Evolutionary conservation across 2,113 vertebrate species (phyloP).

Genomic region (Ceuthmochares aereus): DNA sequence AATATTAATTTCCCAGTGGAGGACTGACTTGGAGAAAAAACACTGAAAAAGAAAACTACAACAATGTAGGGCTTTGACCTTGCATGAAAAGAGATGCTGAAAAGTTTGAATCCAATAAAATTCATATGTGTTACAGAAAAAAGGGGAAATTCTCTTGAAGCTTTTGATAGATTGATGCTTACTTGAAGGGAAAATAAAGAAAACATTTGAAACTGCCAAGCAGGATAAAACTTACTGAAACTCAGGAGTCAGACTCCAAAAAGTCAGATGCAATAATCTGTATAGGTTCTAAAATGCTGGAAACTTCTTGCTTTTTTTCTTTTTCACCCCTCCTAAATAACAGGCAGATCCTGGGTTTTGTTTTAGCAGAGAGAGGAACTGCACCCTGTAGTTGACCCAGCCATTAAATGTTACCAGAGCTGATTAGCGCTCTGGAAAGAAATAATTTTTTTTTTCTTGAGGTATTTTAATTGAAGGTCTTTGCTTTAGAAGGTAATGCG

Average conservation of each 20-base stretch:
- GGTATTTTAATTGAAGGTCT: neutral
- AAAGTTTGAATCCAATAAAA: constrained; percentile 8
- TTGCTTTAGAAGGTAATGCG: neutral
- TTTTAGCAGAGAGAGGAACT: neutral
- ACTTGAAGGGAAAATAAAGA: constrained; percentile 15
- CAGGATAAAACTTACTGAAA: neutral
- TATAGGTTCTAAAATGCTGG: neutral
- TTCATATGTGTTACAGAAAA: neutral
- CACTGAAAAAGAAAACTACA: constrained; percentile 40
- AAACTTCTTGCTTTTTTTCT: neutral
- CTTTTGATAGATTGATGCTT: constrained; percentile 11
- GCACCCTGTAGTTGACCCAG: neutral
- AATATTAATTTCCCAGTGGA: constrained; percentile 73
- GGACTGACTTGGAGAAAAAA: constrained; percentile 14
- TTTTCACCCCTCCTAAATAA: neutral
- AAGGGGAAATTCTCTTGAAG: neutral
- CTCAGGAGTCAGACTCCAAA: neutral
- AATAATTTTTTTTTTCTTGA: neutral
- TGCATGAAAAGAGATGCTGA: neutral
- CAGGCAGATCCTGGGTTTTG: neutral
- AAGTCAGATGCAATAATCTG: neutral
- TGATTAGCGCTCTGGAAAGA: neutral
- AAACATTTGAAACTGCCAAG: neutral
- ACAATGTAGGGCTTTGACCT: constrained; percentile 30
- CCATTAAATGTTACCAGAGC: neutral